Percentiles rank a stretch among this genome's conserved stretches.
phyloP scores from a whole-genome alignment of 2,888 invertebrate species.

The Hyalella azteca region DNA sequence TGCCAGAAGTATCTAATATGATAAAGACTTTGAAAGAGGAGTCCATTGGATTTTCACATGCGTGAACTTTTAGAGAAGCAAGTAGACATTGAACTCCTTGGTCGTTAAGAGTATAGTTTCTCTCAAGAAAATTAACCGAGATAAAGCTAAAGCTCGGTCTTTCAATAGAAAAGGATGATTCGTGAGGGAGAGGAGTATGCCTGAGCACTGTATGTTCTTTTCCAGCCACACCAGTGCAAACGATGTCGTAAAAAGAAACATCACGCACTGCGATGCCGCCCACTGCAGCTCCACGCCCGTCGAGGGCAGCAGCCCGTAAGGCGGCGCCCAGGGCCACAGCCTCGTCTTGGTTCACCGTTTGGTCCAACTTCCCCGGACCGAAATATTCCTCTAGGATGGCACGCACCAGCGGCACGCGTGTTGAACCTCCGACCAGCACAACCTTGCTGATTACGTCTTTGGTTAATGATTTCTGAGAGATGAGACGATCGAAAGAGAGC shows the following conservation, averaged over 20 bases:
- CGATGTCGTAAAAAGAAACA: background rate
- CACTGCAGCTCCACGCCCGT: background rate
- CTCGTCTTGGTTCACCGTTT: constrained; percentile 18
- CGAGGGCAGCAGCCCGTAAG: constrained; percentile 38
- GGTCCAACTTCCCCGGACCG: constrained; percentile 61
- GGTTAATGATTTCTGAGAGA: background rate
- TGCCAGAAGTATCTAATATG: background rate
- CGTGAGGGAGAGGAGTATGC: background rate
- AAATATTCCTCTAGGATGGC: constrained; percentile 1
- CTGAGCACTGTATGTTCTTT: background rate
- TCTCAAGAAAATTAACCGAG: background rate
- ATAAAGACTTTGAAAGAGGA: background rate
- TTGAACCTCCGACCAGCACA: background rate
- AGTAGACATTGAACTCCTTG: background rate
- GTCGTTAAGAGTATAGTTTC: background rate
- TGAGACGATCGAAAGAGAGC: background rate
- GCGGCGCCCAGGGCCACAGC: background rate
- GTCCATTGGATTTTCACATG: background rate
- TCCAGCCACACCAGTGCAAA: background rate
- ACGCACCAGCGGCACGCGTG: background rate
- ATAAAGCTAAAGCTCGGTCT: background rate
- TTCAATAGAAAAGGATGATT: background rate
- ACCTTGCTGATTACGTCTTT: background rate
- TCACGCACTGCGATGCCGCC: background rate
- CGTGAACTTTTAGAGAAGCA: background rate